These are phyloP conservation scores for Chesias legatella DNA, from an alignment of 2,888 invertebrate species.

Conservation along the genomic window DNA sequence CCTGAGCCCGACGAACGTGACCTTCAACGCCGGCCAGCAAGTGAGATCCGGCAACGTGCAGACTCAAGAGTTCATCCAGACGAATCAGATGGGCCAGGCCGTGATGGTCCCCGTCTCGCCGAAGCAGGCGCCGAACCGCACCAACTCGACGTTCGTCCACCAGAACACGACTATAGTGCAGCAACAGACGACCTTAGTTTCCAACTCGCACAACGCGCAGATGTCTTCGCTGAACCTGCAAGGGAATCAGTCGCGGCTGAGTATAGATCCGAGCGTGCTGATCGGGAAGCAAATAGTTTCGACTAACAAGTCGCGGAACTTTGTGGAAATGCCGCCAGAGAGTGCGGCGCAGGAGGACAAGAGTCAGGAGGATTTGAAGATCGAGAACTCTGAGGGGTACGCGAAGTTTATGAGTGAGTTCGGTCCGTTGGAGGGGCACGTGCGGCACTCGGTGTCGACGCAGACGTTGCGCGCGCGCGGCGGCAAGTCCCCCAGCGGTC, in stretches of 20 bases:
- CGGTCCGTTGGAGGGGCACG: slow-evolving; percentile 35
- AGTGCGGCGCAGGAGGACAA: slow-evolving; percentile 22
- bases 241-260: slow-evolving; percentile 64
- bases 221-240: slow-evolving; percentile 34
- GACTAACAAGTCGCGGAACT: slow-evolving; percentile 39
- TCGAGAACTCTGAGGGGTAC: slow-evolving; percentile 40
- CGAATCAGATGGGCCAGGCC: slow-evolving; percentile 85
- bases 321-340: slow-evolving; percentile 35
- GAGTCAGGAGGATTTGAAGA: slow-evolving; percentile 25
- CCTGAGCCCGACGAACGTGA: slow-evolving; percentile 85
- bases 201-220: slow-evolving; percentile 81
- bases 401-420: slow-evolving; percentile 46
- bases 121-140: slow-evolving; percentile 80
- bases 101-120: slow-evolving; percentile 85
- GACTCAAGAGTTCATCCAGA: slow-evolving; percentile 86
- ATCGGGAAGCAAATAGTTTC: slow-evolving; percentile 53
- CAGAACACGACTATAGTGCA: slow-evolving; percentile 93
- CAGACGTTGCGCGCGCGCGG: slow-evolving; percentile 78
- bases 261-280: slow-evolving; percentile 81
- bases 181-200: slow-evolving; percentile 88
- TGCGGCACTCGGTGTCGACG: slow-evolving; percentile 86
- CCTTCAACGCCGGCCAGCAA: slow-evolving; percentile 80
- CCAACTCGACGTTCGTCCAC: slow-evolving; percentile 88
- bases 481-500: slow-evolving; percentile 48
- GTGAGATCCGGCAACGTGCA: slow-evolving; percentile 78